A percentile compares a stretch with the other conserved stretches of the same genome.
Conservation (phyloP, 53 echinoderm and acorn worm species). For the Antedon mediterranea region DNA sequence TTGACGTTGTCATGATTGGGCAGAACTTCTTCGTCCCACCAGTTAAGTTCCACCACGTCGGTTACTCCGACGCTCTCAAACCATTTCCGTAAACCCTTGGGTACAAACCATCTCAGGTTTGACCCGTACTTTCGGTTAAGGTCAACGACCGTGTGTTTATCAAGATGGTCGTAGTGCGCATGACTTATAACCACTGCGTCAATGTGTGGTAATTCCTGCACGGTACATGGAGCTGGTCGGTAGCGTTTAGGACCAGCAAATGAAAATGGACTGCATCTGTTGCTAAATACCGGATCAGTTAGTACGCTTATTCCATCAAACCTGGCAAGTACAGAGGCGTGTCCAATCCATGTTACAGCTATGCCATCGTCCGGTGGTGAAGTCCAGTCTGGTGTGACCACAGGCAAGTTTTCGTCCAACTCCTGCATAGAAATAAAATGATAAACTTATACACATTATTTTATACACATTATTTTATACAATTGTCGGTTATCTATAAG, state of each 20-base stretch:
- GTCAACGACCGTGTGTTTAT: background rate
- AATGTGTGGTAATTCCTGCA: background rate
- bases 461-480: background rate
- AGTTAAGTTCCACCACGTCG: slow-evolving; percentile 9
- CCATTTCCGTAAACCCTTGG: background rate
- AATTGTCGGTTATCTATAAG: background rate
- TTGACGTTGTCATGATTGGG: background rate
- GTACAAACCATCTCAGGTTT: slow-evolving; percentile 1
- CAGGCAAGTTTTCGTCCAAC: background rate
- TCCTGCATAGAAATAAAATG: background rate
- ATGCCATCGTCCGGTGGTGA: background rate
- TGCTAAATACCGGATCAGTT: slow-evolving; percentile 6
- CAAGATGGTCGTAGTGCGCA: slow-evolving; percentile 8
- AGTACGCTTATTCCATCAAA: slow-evolving; percentile 2
- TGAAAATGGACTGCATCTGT: background rate
- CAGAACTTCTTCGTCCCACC: slow-evolving; percentile 1
- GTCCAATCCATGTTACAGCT: background rate
- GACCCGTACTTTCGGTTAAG: too few relatives aligned
- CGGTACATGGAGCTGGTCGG: background rate
- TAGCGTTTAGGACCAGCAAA: background rate
- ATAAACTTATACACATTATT: background rate
- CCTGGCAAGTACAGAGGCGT: background rate
- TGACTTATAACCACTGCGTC: slow-evolving; percentile 8
- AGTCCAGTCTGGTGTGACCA: too few relatives aligned
- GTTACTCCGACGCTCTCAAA: slow-evolving; percentile 30